Percentiles rank a stretch among this genome's conserved stretches.
phyloP scores from a whole-genome alignment of 1,140 invertebrate species.

The Hyles vespertilio region DNA sequence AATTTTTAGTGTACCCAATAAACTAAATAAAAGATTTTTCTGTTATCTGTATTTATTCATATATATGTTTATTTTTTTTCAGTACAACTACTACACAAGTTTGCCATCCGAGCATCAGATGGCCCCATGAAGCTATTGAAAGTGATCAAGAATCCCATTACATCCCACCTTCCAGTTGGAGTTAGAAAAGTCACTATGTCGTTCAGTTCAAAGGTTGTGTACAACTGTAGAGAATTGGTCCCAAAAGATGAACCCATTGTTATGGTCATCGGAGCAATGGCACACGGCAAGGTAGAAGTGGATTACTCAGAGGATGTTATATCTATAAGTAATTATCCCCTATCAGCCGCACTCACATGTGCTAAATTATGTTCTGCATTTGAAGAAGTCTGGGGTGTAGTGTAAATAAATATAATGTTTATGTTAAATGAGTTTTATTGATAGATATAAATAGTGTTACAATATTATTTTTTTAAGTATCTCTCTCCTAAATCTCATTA shows the following conservation, averaged over 20 bases:
- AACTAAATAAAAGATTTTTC: too few species aligned
- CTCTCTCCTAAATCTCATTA: too few species aligned
- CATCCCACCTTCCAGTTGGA: constrained; percentile 96
- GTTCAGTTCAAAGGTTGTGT: constrained; percentile 87
- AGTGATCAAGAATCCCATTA: constrained; percentile 98
- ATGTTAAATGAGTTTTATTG: neutral
- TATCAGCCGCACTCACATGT: constrained; percentile 97
- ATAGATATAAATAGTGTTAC: too few species aligned
- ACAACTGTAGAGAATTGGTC: constrained; percentile 88
- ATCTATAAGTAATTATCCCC: constrained; percentile 96
- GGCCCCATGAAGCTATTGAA: constrained; percentile 94
- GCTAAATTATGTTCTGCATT: constrained; percentile 97
- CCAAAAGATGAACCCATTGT: constrained; percentile 90
- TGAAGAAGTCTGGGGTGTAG: constrained; percentile 96
- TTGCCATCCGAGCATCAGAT: constrained; percentile 92
- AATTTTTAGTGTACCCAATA: too few species aligned
- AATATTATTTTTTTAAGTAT: too few species aligned
- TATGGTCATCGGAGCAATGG: constrained; percentile 97
- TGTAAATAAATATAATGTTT: constrained; percentile 68
- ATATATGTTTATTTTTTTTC: constrained; percentile 56
- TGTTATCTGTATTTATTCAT: too few species aligned
- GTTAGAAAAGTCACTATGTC: constrained; percentile 94
- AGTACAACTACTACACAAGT: constrained; percentile 98
- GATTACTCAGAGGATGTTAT: constrained; percentile 95
- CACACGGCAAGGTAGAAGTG: constrained; percentile 93